phyloP scores from a whole-genome alignment of 2,888 invertebrate species.

The Cetonia aurata region DNA sequence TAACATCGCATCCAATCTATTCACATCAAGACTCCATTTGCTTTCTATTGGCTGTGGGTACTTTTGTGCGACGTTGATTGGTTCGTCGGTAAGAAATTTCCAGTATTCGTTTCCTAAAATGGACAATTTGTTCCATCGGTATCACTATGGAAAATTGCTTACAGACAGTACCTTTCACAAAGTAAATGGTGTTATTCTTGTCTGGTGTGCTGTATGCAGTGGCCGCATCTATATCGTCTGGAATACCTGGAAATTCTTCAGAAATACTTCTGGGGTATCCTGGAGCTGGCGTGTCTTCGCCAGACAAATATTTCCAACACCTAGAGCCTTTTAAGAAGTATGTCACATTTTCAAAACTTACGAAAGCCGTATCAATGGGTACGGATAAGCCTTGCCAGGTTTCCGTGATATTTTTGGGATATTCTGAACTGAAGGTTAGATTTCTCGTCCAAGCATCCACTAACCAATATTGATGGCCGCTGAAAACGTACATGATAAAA shows the following conservation, averaged over 20 bases:
- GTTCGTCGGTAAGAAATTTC: slow-evolving; percentile 4
- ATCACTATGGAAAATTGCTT: neutral
- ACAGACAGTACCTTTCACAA: slow-evolving; percentile 44
- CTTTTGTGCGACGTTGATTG: neutral
- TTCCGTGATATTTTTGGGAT: slow-evolving; percentile 33
- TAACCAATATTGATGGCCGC: slow-evolving; percentile 26
- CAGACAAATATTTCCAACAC: slow-evolving; percentile 37
- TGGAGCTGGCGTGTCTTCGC: neutral
- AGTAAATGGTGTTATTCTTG: slow-evolving; percentile 42
- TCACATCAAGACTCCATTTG: slow-evolving; percentile 41
- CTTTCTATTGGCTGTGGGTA: slow-evolving; percentile 25
- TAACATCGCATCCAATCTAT: slow-evolving; percentile 44
- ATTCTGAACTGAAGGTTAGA: slow-evolving; percentile 1
- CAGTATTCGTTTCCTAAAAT: slow-evolving; percentile 28
- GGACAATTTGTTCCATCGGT: neutral
- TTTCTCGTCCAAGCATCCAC: slow-evolving; percentile 20
- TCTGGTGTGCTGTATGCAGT: slow-evolving; percentile 35
- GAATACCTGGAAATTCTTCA: slow-evolving; percentile 46
- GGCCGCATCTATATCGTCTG: slow-evolving; percentile 47
- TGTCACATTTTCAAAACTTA: slow-evolving; percentile 42
- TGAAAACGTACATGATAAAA: slow-evolving; percentile 42
- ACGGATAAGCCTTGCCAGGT: slow-evolving; percentile 39
- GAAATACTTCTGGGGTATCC: slow-evolving; percentile 42
- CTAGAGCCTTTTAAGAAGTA: slow-evolving; percentile 48
- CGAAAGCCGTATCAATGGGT: slow-evolving; percentile 43